These are phyloP conservation scores for Eristalinus aeneus DNA, from an alignment of 2,888 invertebrate genomes.

Conservation along the genomic window DNA sequence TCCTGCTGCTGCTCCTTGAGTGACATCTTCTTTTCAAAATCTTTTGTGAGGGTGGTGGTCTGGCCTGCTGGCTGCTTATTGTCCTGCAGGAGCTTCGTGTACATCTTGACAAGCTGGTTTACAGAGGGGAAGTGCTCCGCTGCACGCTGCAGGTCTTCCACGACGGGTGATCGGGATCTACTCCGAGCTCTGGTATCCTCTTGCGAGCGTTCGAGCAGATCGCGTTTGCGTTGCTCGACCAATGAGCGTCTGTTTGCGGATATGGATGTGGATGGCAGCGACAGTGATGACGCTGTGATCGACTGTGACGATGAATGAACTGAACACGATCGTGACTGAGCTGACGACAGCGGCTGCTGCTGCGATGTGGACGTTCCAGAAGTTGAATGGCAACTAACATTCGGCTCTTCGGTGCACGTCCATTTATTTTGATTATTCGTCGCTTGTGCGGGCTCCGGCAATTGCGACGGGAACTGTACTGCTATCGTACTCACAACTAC, in stretches of 20 bases:
- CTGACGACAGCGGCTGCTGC: not conserved
- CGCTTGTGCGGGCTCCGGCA: constrained; percentile 18
- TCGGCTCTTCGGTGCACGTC: constrained; percentile 58
- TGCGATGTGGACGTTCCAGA: constrained; percentile 71
- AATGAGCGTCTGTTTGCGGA: constrained; percentile 9
- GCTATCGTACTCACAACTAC: constrained; percentile 23
- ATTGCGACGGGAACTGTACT: constrained; percentile 28
- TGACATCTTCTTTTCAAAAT: constrained; percentile 50
- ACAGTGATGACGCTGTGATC: not conserved
- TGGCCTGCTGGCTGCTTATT: constrained; percentile 54
- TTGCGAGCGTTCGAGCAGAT: constrained; percentile 53
- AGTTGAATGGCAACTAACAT: constrained; percentile 72
- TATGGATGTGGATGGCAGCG: constrained; percentile 30
- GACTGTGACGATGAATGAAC: constrained; percentile 3
- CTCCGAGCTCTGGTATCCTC: constrained; percentile 63
- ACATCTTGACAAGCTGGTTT: constrained; percentile 72
- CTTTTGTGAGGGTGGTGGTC: constrained; percentile 42
- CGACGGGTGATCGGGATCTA: constrained; percentile 37
- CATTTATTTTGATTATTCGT: constrained; percentile 72
- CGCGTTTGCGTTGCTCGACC: constrained; percentile 52
- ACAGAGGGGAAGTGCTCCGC: constrained; percentile 71
- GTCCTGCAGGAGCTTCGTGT: constrained; percentile 71
- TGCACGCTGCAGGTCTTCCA: constrained; percentile 19
- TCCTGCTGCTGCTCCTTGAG: constrained; percentile 28
- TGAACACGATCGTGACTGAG: constrained; percentile 31